Evolutionary conservation across 2,797 vertebrate genomes (phyloP), one percentile per base, ranked within the genome.

Genomic region (Hippocampus kuda): DNA sequence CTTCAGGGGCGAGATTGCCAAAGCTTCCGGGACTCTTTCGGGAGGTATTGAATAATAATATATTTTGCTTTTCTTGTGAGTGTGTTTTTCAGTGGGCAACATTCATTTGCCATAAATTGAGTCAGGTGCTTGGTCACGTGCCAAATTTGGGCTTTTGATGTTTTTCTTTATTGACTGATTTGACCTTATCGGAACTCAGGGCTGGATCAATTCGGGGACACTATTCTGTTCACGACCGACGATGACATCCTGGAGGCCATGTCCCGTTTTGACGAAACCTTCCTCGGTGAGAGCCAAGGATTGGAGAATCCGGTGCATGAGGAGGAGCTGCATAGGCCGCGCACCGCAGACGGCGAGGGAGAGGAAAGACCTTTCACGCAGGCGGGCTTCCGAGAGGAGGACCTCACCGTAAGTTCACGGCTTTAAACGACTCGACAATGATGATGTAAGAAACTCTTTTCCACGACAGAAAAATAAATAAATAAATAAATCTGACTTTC

Each of bases 1-100:
- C 87, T 99, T 99, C 82, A 91, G 88, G 76, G 97, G 97, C 56
- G 97, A 99, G 85, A 98, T 99, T 12, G 97, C 95, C 51, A 98
- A 98, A 81, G 97, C 97, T 11, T 96, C 95, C 0, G 97, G 97
- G 73, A 94, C 92, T 0, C 83, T 98, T 60, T 89, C 91, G 4
- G 96, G 95, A 95, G 97, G 97, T 98, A 93, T 20, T 12, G 38
- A 13, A 69, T 65, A 27, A 16, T 5, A 34, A 5, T 34, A 5
- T 1, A 38, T 7, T 38, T 38, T 38, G 34, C 7, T 34, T 7
- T 34, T 7, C 34, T 34, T 64, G 7, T 63, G 4, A 27, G 27
- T 5, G 13, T 6, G 9, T 34, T 44, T 46, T 46, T 46, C 48
- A 51, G 16, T 51, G 18, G 48, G 15, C 4, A 49, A 49, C 16